Evolutionary conservation across 2,888 invertebrate genomes (phyloP).

Genomic region (Phyto melanocephala): DNA sequence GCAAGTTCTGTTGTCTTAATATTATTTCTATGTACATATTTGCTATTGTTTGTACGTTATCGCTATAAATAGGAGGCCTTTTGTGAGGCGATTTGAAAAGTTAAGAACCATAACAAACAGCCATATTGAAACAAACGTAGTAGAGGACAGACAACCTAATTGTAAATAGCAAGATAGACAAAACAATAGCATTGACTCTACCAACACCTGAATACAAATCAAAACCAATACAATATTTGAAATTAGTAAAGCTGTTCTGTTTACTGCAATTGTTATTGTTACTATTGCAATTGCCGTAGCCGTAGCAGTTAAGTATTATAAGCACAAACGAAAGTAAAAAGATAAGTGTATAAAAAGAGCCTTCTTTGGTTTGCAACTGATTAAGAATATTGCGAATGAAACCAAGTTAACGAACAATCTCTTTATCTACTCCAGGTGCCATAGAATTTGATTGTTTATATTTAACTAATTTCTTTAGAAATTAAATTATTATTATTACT

Average conservation of each 20-base stretch:
- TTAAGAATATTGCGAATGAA: too few relatives aligned
- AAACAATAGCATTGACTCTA: too few relatives aligned
- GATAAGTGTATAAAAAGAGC: too few relatives aligned
- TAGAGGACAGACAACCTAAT: too few relatives aligned
- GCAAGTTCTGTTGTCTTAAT: not conserved
- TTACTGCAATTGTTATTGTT: not conserved
- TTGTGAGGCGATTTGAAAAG: not conserved
- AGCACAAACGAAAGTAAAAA: too few relatives aligned
- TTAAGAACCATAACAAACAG: not conserved
- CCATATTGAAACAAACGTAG: conserved; percentile 8
- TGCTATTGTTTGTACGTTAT: not conserved
- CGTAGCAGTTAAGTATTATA: not conserved
- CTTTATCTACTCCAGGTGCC: too few relatives aligned
- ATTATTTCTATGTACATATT: not conserved
- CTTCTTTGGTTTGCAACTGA: too few relatives aligned
- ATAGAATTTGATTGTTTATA: too few relatives aligned
- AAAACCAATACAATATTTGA: conserved; percentile 1
- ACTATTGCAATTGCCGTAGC: not conserved
- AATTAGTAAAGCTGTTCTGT: conserved; percentile 35
- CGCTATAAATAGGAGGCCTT: conserved; percentile 20
- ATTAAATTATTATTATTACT: too few relatives aligned
- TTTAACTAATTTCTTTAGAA: too few relatives aligned
- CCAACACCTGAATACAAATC: conserved; percentile 44
- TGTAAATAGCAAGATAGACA: too few relatives aligned
- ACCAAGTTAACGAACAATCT: too few relatives aligned